Evolutionary conservation across 2,113 vertebrate species (phyloP), one percentile per base, ranked within the genome.

Genomic region (Ia io): DNA sequence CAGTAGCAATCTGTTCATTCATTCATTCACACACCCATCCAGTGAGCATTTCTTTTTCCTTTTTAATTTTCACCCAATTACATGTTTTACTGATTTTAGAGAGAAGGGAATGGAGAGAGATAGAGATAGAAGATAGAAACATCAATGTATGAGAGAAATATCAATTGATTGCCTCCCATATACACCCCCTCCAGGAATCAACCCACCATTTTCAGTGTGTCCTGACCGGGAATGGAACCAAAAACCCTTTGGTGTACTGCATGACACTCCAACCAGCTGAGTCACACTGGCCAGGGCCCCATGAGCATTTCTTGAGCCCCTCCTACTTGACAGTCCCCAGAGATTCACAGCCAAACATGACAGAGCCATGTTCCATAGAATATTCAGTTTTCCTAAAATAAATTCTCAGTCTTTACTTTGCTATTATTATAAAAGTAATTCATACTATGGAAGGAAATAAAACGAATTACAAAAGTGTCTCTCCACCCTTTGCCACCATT

Each of bases 361-460:
- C 28, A 88, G 30, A 74, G 3, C 32, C 44, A 5, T 40, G 13
- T 65, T 88, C 59, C 71, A 59, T 0, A 13, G 23, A 76, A 67
- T 47, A 0, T 82, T 83, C 11, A 49, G 25, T 84, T 96, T 87
- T 91, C 71, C 53, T 87, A 95, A 79, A 71, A 67, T 89, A 25
- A 85, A 74, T 88, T 84, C 14, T 78, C 88, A 40, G 6, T 84
- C 61, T 88, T 86, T 84, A 63, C 8, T 56, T 74, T 95, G 70
- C 70, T 85, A 67, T 94, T 83, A 79, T 83, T 25, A 37, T 67
- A 56, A 78, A 82, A 78, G 18, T 69, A 86, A 76, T 70, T 70
- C 23, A n/a, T n/a, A 49, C 12, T 56, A 10, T 78, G 28, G 61
- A 87, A 94, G 73, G 47, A 44, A 89, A 59, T 84, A 88, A 71